Evolutionary conservation across 2,113 vertebrate species (phyloP), one percentile per base, ranked within the genome.

Genomic region (Pavo muticus): DNA sequence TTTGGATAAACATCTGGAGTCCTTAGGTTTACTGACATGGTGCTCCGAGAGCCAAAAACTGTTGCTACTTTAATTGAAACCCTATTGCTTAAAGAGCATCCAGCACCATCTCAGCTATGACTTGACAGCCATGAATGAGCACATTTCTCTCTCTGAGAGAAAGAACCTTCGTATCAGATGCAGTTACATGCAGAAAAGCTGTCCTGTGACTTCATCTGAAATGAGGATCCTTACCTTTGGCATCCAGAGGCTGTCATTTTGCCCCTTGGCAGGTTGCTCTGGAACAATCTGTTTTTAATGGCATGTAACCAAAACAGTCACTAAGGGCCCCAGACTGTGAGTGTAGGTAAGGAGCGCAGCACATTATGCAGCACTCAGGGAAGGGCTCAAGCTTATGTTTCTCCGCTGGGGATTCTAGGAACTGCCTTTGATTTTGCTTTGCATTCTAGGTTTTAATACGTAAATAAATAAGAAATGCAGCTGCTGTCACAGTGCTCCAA

Each of bases 1-100:
- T 76, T 87, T 70, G 74, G 32, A 67, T 56, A 91, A 95, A 96
- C 65, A 65, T 89, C 70, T 95, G 63, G 88, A 82, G 18, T 82
- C 48, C 57, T 82, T 81, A 45, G 10, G 18, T 4, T 83, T 57
- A 60, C 40, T 87, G 81, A 71, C 0, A 1, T 54, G 12, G 27
- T 89, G 21, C 59, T 92, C 27, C 37, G 54, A 61, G 20, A 93
- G 81, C 67, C 89, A 92, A 78, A 93, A 95, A 1, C n/a, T 63
- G 40, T 69, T 0, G 1, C 20, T 93, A 11, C 63, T 87, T 93
- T 81, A 93, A 81, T 71, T 88, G 84, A 92, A 95, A 87, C 23
- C 40, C 69, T 81, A 3, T 45, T 82, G 61, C 88, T 84, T 87
- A 91, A 83, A 90, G 80, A 84, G 73, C 40, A 29, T 35, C 84